These are phyloP conservation scores for Tauraco hartlaubi DNA, from an alignment of 2,797 vertebrate genomes.

Conservation along the genomic window DNA sequence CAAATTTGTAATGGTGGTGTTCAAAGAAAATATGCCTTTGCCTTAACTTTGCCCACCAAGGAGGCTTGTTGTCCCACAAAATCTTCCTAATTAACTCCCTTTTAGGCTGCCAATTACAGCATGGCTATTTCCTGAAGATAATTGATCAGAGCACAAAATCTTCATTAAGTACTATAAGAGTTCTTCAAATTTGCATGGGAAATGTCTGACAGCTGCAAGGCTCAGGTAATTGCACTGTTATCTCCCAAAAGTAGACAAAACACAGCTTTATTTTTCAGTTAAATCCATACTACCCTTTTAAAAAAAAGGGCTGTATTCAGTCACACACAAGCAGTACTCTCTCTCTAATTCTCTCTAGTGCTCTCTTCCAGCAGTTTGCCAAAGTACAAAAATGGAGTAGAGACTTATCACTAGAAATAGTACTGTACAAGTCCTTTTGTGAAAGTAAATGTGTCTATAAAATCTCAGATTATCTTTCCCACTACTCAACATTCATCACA, in stretches of 20 bases:
- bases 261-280: constrained; percentile 32
- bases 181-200: constrained; percentile 45
- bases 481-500: neutral
- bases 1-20: neutral
- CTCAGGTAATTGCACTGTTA: constrained; percentile 40
- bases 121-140: neutral
- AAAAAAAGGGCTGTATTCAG: neutral
- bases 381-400: neutral
- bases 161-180: constrained; percentile 1
- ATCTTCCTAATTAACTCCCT: constrained; percentile 7
- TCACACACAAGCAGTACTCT: neutral
- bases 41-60: neutral
- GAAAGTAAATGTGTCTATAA: neutral
- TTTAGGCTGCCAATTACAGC: constrained; percentile 5
- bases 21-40: neutral
- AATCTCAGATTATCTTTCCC: neutral
- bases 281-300: neutral
- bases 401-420: neutral
- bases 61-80: neutral
- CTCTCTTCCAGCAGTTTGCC: neutral
- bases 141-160: constrained; percentile 10
- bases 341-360: neutral
- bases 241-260: constrained; percentile 6
- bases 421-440: neutral
- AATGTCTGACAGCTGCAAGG: constrained; percentile 15